Evolutionary conservation across 1,140 invertebrate genomes (phyloP), one percentile per base, ranked within the genome.

Genomic region (Teleogryllus occipitalis): DNA sequence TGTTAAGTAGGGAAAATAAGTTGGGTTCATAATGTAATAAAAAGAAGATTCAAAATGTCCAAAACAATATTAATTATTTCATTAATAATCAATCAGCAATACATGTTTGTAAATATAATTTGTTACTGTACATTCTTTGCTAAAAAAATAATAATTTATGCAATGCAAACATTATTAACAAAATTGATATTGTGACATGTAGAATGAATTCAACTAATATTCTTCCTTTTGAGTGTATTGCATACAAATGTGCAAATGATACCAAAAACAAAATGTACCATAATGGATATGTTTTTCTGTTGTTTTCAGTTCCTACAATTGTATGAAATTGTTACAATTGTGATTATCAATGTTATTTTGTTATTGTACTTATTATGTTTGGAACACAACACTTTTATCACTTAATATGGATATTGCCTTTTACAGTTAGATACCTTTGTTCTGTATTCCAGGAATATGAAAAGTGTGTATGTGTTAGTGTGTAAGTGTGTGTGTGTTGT

Each of bases 401-500:
- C 54, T 65, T 65, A 14, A 65, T 65, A 39, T 48, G 48, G 15
- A 21, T 77, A 77, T 47, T 77, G 76, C 48, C 22, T 47, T 77
- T 48, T 77, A 77, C 47, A 77, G 48, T 21, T 77, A 77, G 76
- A 77, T 21, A 12, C 48, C 48, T 77, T 77, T 77, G 47, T 47
- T 77, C 48, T 54, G 47, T 48, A 48, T 47, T 77, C 48, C 39
- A 47, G 48, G 48, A 48, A 48, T 21, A 77, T 54, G 76, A 48
- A 77, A n/a, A 65, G 54, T 65, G 47, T 77, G 48, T 77, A 47
- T 77, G n/a, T 77, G 76, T 77, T 21, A 48, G 76, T 77, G 22
- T 77, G 76, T 77, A 48, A 54, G 76, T 54, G 76, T 77, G 47
- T 77, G 76, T 77, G 21, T 77, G 76, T 77, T 77, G 76, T 77